These are phyloP conservation scores for Cotesia congregata DNA, from an alignment of 2,888 invertebrate species.

Conservation along the genomic window DNA sequence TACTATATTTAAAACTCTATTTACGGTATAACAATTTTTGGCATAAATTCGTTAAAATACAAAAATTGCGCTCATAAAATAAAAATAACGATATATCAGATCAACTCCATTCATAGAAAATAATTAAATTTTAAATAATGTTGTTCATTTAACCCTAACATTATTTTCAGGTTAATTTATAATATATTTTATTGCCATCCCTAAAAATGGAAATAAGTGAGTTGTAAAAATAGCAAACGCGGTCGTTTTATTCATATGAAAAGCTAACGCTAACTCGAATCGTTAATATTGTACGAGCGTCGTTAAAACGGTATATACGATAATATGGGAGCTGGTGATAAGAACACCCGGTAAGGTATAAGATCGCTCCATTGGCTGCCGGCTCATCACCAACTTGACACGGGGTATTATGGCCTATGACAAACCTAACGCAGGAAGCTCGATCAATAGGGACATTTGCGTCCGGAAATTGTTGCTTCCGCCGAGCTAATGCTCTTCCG, in stretches of 20 bases:
- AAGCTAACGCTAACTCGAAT: conserved; percentile 15
- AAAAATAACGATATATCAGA: too few species aligned
- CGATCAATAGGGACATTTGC: conserved; percentile 64
- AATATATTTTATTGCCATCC: too few species aligned
- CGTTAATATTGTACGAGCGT: conserved; percentile 20
- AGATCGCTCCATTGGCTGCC: conserved; percentile 31
- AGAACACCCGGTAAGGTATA: not conserved
- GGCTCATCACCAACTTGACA: conserved; percentile 37
- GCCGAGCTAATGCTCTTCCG: conserved; percentile 64
- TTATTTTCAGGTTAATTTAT: too few species aligned
- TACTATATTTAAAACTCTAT: too few species aligned
- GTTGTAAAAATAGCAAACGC: conserved; percentile 6
- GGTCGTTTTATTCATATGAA: conserved; percentile 5
- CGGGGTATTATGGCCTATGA: conserved; percentile 38
- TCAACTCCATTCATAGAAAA: too few species aligned
- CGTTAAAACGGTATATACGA: conserved; percentile 26
- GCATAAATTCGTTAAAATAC: too few species aligned
- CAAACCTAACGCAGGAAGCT: conserved; percentile 56
- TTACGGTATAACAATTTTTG: too few species aligned
- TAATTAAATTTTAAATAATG: too few species aligned
- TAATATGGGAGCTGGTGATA: conserved; percentile 2
- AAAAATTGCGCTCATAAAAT: too few species aligned
- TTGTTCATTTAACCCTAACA: too few species aligned
- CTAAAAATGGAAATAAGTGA: not conserved
- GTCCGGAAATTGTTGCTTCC: conserved; percentile 68